Evolutionary conservation across 2,113 vertebrate genomes (phyloP), one percentile per base, ranked within the genome.

Genomic region (Clarias batrachus): DNA sequence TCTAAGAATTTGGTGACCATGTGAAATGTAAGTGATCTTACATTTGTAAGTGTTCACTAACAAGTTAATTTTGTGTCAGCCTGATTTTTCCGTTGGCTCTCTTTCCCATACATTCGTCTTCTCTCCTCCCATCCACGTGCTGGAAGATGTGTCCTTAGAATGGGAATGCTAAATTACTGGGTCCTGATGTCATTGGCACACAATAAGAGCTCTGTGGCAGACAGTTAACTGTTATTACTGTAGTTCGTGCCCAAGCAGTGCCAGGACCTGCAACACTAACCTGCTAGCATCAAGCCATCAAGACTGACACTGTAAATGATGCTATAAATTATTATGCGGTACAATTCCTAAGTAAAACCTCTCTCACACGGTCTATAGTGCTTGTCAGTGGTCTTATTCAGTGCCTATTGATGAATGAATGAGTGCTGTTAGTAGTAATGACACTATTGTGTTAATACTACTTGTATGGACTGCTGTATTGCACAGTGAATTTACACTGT

Each of bases 161-260:
- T 60, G 10, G 54, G 74, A 37, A 85, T 87, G 88, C 81, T 89
- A 90, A 93, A 90, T 90, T 88, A 84, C 90, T 76, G 41, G 83
- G 79, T 85, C 92, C 91, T 93, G 88, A 91, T 93, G 91, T 92
- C 92, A 92, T 78, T 54, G 68, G 21, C 25, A 84, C 85, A 91
- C 91, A 91, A 87, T 89, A 73, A 88, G 89, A 82, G 68, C 77
- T 87, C 89, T 91, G 90, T 92, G 60, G 81, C 33, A 60, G 14
- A 78, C 33, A 60, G 14, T 73, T 33, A 57, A 21, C 23, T 81
- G 65, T 81, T 77, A 57, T 54, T 87, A 77, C 89, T 66, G 86
- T 78, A 78, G 57, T 83, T 73, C 84, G 30, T 62, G 77, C 14
- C 33, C 77, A 68, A 27, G 84, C 23, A 59, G 54, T 71, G 52